Percentiles rank a stretch among this genome's conserved stretches.
Evolutionary conservation across 2,113 vertebrate species (phyloP).

Genomic region (Larimichthys crocea): DNA sequence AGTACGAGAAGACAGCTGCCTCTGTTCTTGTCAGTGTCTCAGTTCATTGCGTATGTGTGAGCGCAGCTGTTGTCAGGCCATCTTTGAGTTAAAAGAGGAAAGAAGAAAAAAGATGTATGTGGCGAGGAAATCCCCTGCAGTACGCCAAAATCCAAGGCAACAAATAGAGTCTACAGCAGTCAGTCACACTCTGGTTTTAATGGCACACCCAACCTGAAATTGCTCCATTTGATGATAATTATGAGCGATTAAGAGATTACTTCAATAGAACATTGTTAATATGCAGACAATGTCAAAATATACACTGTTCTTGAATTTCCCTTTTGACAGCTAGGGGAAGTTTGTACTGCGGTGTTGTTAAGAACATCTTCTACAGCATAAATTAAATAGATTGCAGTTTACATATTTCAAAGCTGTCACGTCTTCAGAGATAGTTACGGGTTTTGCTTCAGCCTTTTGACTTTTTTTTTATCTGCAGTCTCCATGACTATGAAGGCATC

Average conservation of each 20-base stretch:
- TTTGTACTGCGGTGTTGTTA: constrained; percentile 33
- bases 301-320: constrained; percentile 56
- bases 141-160: constrained; percentile 78
- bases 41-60: constrained; percentile 67
- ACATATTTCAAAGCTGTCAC: constrained; percentile 32
- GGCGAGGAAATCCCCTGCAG: constrained; percentile 86
- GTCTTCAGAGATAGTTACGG: constrained; percentile 12
- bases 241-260: constrained; percentile 53
- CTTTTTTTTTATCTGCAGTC: constrained; percentile 21
- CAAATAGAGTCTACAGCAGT: constrained; percentile 69
- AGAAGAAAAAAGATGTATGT: constrained; percentile 79
- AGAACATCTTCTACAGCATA: constrained; percentile 12
- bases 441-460: constrained; percentile 1
- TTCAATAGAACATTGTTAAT: constrained; percentile 41
- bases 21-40: constrained; percentile 52
- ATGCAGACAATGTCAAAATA: constrained; percentile 40
- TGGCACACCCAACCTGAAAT: constrained; percentile 66
- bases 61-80: constrained; percentile 81
- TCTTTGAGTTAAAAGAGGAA: constrained; percentile 85
- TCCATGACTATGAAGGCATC: background rate
- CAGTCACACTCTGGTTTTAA: constrained; percentile 56
- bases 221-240: constrained; percentile 69
- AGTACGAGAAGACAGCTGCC: constrained; percentile 43
- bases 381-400: constrained; percentile 18
- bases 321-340: constrained; percentile 50